These are phyloP conservation scores for Abrostola tripartita DNA, from an alignment of 2,888 invertebrate species.

Conservation along the genomic window DNA sequence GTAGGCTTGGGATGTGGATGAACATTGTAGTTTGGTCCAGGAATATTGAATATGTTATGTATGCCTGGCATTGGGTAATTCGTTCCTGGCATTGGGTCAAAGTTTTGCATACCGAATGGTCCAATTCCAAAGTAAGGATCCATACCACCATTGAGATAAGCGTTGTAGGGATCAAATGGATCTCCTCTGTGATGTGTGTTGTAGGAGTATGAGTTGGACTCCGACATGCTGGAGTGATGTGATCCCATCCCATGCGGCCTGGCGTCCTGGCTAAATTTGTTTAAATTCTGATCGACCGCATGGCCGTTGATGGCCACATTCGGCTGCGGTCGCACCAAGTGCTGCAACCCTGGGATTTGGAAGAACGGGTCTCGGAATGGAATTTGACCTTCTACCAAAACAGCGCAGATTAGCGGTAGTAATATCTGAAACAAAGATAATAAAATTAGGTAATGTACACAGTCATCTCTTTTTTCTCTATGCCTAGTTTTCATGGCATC, in stretches of 20 bases:
- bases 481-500: too few species aligned
- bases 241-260: constrained; percentile 23
- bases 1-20: constrained; percentile 1
- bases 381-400: constrained; percentile 19
- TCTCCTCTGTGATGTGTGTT: neutral
- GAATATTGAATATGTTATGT: constrained; percentile 28
- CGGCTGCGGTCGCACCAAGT: neutral
- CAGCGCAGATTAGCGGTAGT: constrained; percentile 23
- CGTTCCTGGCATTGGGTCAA: neutral
- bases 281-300: neutral
- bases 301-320: neutral
- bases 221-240: constrained; percentile 5
- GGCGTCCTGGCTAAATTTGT: neutral
- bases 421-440: constrained; percentile 42
- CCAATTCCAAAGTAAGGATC: constrained; percentile 8
- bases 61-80: constrained; percentile 20
- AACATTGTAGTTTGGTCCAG: neutral
- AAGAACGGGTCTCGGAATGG: constrained; percentile 7
- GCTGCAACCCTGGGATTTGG: constrained; percentile 5
- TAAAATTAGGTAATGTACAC: too few species aligned
- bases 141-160: constrained; percentile 6
- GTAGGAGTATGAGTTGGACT: neutral
- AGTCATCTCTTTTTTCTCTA: too few species aligned
- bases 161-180: constrained; percentile 8
- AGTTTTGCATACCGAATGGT: constrained; percentile 2